A percentile compares a stretch with the other conserved stretches of the same genome.
These are phyloP conservation scores for Maconellicoccus hirsutus DNA, from an alignment of 1,140 invertebrate genomes.

Conservation along the genomic window DNA sequence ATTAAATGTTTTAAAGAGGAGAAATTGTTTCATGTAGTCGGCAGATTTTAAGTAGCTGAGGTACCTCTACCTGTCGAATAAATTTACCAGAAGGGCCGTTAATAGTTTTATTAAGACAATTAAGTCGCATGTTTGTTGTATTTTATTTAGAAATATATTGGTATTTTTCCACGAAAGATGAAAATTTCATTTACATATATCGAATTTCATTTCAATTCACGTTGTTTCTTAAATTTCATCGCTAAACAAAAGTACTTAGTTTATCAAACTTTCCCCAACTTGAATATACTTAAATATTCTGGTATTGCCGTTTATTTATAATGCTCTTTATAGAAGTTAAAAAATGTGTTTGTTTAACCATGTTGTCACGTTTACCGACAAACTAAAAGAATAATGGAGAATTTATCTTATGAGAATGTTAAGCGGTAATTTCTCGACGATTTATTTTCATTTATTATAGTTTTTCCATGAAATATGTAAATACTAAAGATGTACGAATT, in stretches of 20 bases:
- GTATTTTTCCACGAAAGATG: neutral
- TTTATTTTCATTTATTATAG: neutral
- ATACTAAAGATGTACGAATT: too few relatives aligned
- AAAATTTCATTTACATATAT: neutral
- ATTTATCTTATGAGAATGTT: neutral
- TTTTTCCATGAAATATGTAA: neutral
- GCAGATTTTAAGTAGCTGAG: conserved; percentile 1
- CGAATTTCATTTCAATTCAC: neutral
- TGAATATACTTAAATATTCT: neutral
- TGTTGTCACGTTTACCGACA: neutral
- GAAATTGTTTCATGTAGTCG: neutral
- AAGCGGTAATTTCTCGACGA: neutral
- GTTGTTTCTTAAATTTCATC: neutral
- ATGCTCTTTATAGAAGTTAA: neutral
- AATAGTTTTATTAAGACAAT: neutral
- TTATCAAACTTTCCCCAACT: neutral
- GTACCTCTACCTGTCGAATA: conserved; percentile 1
- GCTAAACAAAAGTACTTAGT: neutral
- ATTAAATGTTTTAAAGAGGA: too few relatives aligned
- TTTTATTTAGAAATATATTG: neutral
- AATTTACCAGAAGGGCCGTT: neutral
- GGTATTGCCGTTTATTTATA: neutral
- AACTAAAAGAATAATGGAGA: neutral
- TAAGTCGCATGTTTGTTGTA: neutral
- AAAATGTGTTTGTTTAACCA: neutral